phyloP scores from a whole-genome alignment of 92 coral and sea anemone genomes.

The Epizoanthus stellaris region DNA sequence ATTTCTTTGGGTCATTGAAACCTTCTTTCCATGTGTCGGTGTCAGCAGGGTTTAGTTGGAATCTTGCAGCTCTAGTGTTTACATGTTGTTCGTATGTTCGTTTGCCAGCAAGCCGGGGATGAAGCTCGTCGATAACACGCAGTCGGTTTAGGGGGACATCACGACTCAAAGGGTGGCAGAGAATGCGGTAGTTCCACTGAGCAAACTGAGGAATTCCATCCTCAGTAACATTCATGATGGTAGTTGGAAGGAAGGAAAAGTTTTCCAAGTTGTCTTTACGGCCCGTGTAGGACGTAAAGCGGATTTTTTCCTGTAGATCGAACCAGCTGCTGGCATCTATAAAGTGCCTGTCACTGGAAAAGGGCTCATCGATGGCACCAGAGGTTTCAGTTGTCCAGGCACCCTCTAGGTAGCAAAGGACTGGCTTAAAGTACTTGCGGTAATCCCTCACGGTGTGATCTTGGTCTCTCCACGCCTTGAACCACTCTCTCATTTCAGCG shows the following conservation, averaged over 20 bases:
- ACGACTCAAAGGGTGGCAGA: conserved; percentile 70
- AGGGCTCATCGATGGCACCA: conserved; percentile 71
- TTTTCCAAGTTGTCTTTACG: conserved; percentile 78
- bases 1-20: not conserved
- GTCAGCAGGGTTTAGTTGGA: conserved; percentile 76
- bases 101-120: conserved; percentile 49
- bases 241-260: conserved; percentile 74
- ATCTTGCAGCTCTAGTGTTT: conserved; percentile 69
- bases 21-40: conserved; percentile 56
- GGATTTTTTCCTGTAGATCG: conserved; percentile 78
- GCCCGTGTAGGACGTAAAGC: conserved; percentile 80
- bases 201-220: conserved; percentile 60
- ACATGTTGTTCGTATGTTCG: conserved; percentile 61
- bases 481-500: conserved; percentile 89
- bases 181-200: conserved; percentile 82
- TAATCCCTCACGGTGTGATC: conserved; percentile 72
- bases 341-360: conserved; percentile 84
- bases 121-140: conserved; percentile 74
- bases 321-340: conserved; percentile 77
- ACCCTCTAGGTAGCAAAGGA: conserved; percentile 83
- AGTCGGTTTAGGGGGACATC: conserved; percentile 73
- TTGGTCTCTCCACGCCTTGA: conserved; percentile 87
- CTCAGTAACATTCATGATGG: conserved; percentile 65
- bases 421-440: conserved; percentile 86
- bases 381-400: conserved; percentile 71